Conservation (phyloP, 2,797 vertebrate genomes). For the Eremophila alpestris region DNA sequence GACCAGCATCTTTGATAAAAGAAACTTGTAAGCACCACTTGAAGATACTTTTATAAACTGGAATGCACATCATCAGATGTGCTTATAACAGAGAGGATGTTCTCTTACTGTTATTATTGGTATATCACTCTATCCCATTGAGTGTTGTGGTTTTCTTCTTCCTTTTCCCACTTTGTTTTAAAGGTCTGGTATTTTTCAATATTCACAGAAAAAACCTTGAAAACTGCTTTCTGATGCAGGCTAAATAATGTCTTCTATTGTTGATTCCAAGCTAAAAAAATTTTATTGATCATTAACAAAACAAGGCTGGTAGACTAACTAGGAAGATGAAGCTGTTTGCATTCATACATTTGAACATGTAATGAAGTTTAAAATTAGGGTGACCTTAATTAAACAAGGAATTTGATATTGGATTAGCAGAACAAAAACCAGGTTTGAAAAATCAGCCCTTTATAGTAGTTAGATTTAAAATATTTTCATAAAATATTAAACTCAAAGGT, state of each 20-base stretch:
- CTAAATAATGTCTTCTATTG: not conserved
- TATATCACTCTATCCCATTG: not conserved
- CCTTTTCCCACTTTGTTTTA: not conserved
- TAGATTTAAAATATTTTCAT: not conserved
- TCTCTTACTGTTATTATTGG: not conserved
- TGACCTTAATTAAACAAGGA: not conserved
- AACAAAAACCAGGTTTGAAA: not conserved
- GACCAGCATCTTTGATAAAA: conserved; percentile 77
- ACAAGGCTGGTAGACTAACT: not conserved
- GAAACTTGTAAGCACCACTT: conserved; percentile 65
- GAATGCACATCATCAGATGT: conserved; percentile 62
- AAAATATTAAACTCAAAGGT: not conserved
- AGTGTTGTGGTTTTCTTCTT: not conserved
- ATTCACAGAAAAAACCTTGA: not conserved
- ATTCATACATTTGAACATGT: not conserved
- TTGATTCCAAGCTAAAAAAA: not conserved
- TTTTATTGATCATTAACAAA: not conserved
- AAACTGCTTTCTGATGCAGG: not conserved
- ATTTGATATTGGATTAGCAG: not conserved
- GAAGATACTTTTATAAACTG: conserved; percentile 63
- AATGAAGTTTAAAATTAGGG: not conserved
- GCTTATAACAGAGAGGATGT: conserved; percentile 30
- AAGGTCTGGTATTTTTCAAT: not conserved
- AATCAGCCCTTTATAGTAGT: not conserved
- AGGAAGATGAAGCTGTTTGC: not conserved